Percentiles rank a stretch among this genome's conserved stretches.
phyloP scores from a whole-genome alignment of 2,113 vertebrate species.

The Bombycilla garrulus region DNA sequence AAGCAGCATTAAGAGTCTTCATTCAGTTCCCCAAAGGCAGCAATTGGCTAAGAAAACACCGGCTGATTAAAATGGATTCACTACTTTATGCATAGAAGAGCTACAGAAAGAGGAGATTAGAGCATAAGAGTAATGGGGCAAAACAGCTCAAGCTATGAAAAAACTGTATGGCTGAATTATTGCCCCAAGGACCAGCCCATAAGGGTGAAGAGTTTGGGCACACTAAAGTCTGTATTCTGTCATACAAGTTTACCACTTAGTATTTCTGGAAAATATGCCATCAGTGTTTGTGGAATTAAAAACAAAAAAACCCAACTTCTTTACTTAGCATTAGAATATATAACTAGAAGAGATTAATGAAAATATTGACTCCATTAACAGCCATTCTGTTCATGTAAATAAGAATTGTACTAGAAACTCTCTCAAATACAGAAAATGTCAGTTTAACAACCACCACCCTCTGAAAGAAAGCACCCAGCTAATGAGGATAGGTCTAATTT shows the following conservation, averaged over 20 bases:
- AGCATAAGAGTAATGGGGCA: not conserved
- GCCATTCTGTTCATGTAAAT: not conserved
- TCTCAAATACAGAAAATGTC: not conserved
- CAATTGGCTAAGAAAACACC: not conserved
- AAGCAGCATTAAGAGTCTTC: not conserved
- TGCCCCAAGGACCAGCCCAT: not conserved
- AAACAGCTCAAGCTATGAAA: not conserved
- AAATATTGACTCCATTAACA: not conserved
- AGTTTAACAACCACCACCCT: not conserved
- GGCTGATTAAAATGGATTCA: not conserved
- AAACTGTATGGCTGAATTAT: not conserved
- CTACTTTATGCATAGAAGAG: not conserved
- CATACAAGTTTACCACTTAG: accelerated
- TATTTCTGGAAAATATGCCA: not conserved
- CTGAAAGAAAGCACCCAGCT: not conserved
- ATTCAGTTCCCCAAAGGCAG: not conserved
- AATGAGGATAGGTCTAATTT: constrained; percentile 37
- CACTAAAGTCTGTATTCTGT: not conserved
- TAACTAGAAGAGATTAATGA: not conserved
- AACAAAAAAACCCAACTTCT: not conserved
- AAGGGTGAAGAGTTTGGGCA: not conserved
- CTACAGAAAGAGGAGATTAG: not conserved
- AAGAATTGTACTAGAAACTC: not conserved
- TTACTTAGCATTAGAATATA: not conserved
- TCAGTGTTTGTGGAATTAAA: not conserved